Percentiles rank a stretch among this genome's conserved stretches.
Conservation (phyloP, 2,113 vertebrate species). For the Symphodus melops region DNA sequence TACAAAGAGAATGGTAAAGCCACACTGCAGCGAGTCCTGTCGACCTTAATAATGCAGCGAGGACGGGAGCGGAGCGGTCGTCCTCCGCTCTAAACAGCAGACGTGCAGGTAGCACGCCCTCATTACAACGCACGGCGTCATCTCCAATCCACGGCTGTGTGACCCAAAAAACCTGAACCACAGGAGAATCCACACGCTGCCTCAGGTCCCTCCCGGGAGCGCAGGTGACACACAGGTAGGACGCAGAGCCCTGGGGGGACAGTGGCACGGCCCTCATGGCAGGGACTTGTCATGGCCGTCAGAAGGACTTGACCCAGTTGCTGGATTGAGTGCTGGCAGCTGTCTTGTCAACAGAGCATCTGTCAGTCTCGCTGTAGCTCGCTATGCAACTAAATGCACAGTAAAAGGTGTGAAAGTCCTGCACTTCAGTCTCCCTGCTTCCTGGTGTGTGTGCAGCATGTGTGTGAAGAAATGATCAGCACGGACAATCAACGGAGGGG, state of each 20-base stretch:
- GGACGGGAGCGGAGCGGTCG: conserved; percentile 50
- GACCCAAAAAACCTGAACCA: conserved; percentile 7
- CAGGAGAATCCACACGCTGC: conserved; percentile 18
- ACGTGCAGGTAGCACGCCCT: conserved; percentile 27
- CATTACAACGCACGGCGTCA: conserved; percentile 51
- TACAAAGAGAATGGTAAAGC: conserved; percentile 81
- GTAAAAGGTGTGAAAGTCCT: conserved; percentile 15
- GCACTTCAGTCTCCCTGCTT: conserved; percentile 21
- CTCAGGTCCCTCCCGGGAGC: conserved; percentile 33
- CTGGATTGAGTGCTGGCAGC: conserved; percentile 68
- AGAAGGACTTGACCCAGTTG: conserved; percentile 72
- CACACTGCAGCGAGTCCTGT: conserved; percentile 68
- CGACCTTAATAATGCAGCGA: conserved; percentile 74
- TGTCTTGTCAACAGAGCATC: conserved; percentile 58
- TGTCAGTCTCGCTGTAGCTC: conserved; percentile 56
- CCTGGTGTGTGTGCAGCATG: conserved; percentile 4
- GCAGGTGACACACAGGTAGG: conserved; percentile 61
- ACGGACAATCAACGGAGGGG: conserved; percentile 20
- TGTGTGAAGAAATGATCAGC: conserved; percentile 10
- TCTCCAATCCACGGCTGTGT: conserved; percentile 14
- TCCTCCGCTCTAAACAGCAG: conserved; percentile 61
- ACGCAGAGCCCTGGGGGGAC: conserved; percentile 46
- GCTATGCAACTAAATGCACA: conserved; percentile 23
- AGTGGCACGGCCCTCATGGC: conserved; percentile 42
- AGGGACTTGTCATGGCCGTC: conserved; percentile 68